These are phyloP conservation scores for Heteropelma amictum DNA, from an alignment of 2,888 invertebrate genomes.

Conservation along the genomic window DNA sequence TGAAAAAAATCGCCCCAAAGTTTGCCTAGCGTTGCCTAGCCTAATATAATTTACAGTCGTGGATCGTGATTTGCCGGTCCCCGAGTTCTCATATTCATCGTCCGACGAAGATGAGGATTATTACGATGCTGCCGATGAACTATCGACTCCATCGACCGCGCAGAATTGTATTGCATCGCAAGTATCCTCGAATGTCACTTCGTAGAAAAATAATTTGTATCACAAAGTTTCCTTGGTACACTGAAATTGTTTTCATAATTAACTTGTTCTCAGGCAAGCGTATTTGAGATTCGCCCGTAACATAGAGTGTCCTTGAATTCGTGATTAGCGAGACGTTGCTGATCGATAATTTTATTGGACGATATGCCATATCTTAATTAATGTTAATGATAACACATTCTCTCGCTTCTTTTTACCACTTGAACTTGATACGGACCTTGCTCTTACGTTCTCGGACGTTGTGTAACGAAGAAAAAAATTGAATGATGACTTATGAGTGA, in stretches of 20 bases:
- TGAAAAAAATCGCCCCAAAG: too few relatives aligned
- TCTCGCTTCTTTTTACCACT: background rate
- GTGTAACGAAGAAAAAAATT: background rate
- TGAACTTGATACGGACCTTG: background rate
- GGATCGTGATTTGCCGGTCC: slow-evolving; percentile 85
- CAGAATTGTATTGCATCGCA: slow-evolving; percentile 68
- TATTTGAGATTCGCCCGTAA: background rate
- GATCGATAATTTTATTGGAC: background rate
- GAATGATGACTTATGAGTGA: slow-evolving; percentile 21
- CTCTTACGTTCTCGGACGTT: background rate
- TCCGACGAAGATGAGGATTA: slow-evolving; percentile 97
- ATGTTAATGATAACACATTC: slow-evolving; percentile 19
- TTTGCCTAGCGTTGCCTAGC: too few relatives aligned
- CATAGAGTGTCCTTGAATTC: background rate
- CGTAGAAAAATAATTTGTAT: background rate
- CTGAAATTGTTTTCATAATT: too few relatives aligned
- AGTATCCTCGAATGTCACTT: slow-evolving; percentile 56
- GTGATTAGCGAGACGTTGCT: background rate
- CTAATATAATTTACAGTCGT: slow-evolving; percentile 58
- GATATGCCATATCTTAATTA: background rate
- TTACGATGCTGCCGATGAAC: slow-evolving; percentile 92
- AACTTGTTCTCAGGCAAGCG: background rate
- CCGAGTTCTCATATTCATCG: slow-evolving; percentile 97
- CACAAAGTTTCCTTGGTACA: too few relatives aligned
- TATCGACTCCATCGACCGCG: slow-evolving; percentile 66